Evolutionary conservation across 2,113 vertebrate genomes (phyloP), one percentile per base, ranked within the genome.

Genomic region (Pantherophis guttatus): DNA sequence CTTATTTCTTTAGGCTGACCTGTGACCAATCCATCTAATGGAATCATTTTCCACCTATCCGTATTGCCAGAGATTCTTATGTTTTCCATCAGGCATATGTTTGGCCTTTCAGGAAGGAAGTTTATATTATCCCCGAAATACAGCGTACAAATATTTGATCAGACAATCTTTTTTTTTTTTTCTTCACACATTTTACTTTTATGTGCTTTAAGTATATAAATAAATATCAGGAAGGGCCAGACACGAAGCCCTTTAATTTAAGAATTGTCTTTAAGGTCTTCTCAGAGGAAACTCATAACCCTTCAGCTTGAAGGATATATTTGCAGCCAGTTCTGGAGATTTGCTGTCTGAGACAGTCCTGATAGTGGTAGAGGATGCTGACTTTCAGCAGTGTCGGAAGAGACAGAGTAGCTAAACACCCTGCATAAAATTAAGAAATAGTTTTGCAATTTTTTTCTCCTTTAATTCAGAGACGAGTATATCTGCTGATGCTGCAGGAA

Each of bases 1-100:
- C 44, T 93, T 90, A 57, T 29, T 13, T 86, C 70, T 90, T 11
- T 39, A 21, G 59, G 65, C 52, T 86, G 92, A 90, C 65, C 88
- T 93, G 92, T 90, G 92, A 86, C 92, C 89, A 90, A 86, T 90
- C 92, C 85, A 62, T 90, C 92, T 93, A 39, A 48, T 13, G 24
- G 75, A 93, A 90, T 93, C 92, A 90, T 93, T 93, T 93, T 54
- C 88, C 88, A 93, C 54, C 70, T 59, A 53, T 48, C 88, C 92
- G 86, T 90, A 75, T 48, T 59, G 70, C 70, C n/a, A 90, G 59
- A 86, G 33, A 33, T 62, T 15, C 54, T 86, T 86, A 70, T 26
- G 44, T 93, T 93, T 90, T 55, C 52, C 44, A 90, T 44, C 89
- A 90, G 70, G 6, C 39, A 59, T 26, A n/a, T 11, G 9, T 90